Evolutionary conservation across 2,888 invertebrate species (phyloP), one percentile per base, ranked within the genome.

Genomic region (Diachrysia chrysitis): DNA sequence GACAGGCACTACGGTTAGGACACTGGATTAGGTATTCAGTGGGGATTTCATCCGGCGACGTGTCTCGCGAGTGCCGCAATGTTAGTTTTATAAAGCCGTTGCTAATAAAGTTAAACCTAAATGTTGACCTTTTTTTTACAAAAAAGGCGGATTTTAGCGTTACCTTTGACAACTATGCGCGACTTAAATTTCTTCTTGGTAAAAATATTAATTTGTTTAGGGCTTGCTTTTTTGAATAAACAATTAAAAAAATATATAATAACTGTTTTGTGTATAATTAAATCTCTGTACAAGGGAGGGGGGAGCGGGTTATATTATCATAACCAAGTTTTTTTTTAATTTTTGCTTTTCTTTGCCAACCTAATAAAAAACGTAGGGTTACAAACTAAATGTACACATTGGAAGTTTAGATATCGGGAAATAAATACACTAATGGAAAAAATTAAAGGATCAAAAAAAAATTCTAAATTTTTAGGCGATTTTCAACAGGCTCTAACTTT

Each of bases 11-110:
- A 32, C 48, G 37, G 32, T 29, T 62, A 29, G 63, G 63, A 69
- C 60, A 65, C 63, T 71, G 70, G 69, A 79, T 81, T 76, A 81
- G 67, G 73, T 78, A 79, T 76, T 73, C 76, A 78, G 79, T 67
- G 55, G 70, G 67, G 63, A 78, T 81, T 78, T 71, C 66, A 73
- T 61, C 63, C 63, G 65, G 61, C 64, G 63, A 67, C 64, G 70
- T 62, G 78, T 56, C 66, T 66, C 61, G 51, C 59, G 63, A 70
- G 57, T 61, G 48, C 56, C 65, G 55, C 63, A 66, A 58, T 79
- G 67, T 75, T 78, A 67, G 68, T 69, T 72, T 76, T 65, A 70
- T 71, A 69, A 75, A 78, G 48, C 62, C 25, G 73, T 62, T 55
- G 67, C 66, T 74, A 76, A 78, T 71, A 76, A 71, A 70, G 59